These are phyloP conservation scores for human DNA, from an alignment of 2,113 vertebrate species.

Conservation along the genomic window GRCh38 chr2:221718001-221718500, in stretches of 20 bases:
- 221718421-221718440: neutral
- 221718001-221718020: accelerated
- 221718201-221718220: neutral
- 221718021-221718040: neutral
- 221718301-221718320: too few relatives aligned
- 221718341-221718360: neutral
- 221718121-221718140: neutral
- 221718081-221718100: neutral
- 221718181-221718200: neutral
- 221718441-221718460: neutral
- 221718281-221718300: neutral
- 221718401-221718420: neutral
- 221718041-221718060: neutral
- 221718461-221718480: neutral
- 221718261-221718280: neutral
- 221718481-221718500: neutral
- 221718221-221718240: neutral
- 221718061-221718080: neutral
- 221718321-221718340: neutral
- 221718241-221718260: neutral
- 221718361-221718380: neutral
- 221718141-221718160: neutral
- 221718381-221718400: neutral
- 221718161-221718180: neutral
- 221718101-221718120: neutral